Percentiles rank a stretch among this genome's conserved stretches.
Evolutionary conservation across 2,113 vertebrate genomes (phyloP).

Genomic region (Archocentrus centrarchus): DNA sequence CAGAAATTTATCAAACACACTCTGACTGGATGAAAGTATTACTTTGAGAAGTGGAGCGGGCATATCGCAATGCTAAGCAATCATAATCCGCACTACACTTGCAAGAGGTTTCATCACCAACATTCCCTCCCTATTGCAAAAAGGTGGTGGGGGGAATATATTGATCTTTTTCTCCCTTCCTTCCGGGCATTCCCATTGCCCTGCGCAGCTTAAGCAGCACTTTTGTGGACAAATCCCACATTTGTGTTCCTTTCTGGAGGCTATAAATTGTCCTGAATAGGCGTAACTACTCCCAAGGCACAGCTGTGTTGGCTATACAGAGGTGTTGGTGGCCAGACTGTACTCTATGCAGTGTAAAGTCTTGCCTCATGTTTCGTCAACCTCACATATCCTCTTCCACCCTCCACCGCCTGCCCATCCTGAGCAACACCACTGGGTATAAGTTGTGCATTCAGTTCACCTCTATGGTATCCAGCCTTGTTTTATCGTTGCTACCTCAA

Average conservation of each 20-base stretch:
- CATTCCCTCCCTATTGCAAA: conserved; percentile 69
- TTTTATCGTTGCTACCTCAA: conserved; percentile 65
- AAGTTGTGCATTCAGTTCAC: conserved; percentile 62
- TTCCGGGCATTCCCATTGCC: conserved; percentile 76
- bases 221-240: conserved; percentile 77
- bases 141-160: conserved; percentile 49
- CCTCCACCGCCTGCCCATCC: conserved; percentile 57
- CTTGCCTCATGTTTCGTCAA: conserved; percentile 83
- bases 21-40: conserved; percentile 72
- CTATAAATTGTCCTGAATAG: conserved; percentile 78
- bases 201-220: conserved; percentile 78
- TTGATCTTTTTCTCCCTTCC: conserved; percentile 72
- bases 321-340: conserved; percentile 65
- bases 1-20: conserved; percentile 73
- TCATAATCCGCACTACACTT: conserved; percentile 78
- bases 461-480: conserved; percentile 53
- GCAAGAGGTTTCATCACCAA: conserved; percentile 82
- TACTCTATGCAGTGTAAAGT: conserved; percentile 53
- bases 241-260: conserved; percentile 77
- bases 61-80: conserved; percentile 80
- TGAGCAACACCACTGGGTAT: conserved; percentile 63
- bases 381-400: conserved; percentile 65
- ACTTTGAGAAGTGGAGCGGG: conserved; percentile 73
- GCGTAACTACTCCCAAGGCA: conserved; percentile 68
- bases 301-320: conserved; percentile 60